Evolutionary conservation across 2,888 invertebrate genomes (phyloP).

Genomic region (Mythimna vitellina): DNA sequence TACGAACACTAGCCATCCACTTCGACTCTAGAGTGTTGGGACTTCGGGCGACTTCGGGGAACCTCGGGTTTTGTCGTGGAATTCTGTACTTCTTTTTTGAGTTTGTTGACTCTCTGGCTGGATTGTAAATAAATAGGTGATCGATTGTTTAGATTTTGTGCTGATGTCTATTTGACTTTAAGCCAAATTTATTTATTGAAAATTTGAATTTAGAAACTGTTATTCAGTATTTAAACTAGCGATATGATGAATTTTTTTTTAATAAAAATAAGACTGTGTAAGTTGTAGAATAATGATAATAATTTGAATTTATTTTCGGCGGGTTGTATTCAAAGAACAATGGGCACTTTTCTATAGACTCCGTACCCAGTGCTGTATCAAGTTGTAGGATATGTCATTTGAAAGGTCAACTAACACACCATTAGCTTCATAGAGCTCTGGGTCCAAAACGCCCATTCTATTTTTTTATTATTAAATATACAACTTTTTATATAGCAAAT

Average conservation of each 20-base stretch:
- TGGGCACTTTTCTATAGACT: no score
- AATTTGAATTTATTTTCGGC: not conserved
- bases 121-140: conserved; percentile 1
- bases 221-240: not conserved
- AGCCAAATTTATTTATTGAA: not conserved
- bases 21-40: conserved; percentile 15
- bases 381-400: no score
- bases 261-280: not conserved
- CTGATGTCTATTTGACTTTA: not conserved
- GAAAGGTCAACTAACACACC: no score
- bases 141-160: not conserved
- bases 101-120: conserved; percentile 2
- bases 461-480: not conserved
- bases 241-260: not conserved
- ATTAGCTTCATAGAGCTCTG: no score
- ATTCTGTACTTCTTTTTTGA: conserved; percentile 2
- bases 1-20: conserved; percentile 33
- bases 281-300: not conserved
- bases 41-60: conserved; percentile 7
- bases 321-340: not conserved
- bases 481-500: not conserved
- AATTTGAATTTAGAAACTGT: not conserved
- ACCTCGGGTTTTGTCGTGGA: conserved; percentile 4
- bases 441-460: no score
- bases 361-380: no score